These are phyloP conservation scores for Yponomeuta sedellus DNA, from an alignment of 2,888 invertebrate species.

Conservation along the genomic window DNA sequence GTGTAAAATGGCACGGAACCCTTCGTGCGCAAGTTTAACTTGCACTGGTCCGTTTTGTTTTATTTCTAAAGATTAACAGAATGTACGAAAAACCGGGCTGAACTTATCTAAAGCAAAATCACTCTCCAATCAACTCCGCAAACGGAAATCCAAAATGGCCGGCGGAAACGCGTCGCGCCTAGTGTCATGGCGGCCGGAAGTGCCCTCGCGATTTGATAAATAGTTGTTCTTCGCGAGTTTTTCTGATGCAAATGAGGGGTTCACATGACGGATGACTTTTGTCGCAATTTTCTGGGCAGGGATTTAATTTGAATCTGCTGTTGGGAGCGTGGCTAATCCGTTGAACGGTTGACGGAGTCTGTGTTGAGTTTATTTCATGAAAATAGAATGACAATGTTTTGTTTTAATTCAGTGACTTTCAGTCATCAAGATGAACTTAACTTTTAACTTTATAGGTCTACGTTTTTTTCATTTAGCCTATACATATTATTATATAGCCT, in stretches of 20 bases:
- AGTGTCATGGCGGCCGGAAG: slow-evolving; percentile 71
- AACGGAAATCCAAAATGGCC: slow-evolving; percentile 48
- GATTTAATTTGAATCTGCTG: slow-evolving; percentile 68
- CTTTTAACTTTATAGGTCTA: too few species aligned
- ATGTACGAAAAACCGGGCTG: slow-evolving; percentile 39
- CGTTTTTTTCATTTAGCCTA: too few species aligned
- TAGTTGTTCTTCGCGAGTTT: slow-evolving; percentile 75
- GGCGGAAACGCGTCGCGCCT: slow-evolving; percentile 71
- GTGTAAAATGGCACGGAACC: too few species aligned
- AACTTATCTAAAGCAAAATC: slow-evolving; percentile 74
- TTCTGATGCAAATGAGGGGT: slow-evolving; percentile 76
- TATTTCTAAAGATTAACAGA: too few species aligned
- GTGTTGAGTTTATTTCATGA: slow-evolving; percentile 7
- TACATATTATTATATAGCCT: too few species aligned
- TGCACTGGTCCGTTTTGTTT: too few species aligned
- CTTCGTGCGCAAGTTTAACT: too few species aligned
- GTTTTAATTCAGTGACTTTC: too few species aligned
- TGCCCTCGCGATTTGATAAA: slow-evolving; percentile 72
- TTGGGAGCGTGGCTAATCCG: slow-evolving; percentile 52
- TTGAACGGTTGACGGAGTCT: slow-evolving; percentile 32
- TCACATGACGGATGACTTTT: slow-evolving; percentile 70
- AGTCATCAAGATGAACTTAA: too few species aligned
- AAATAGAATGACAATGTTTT: too few species aligned
- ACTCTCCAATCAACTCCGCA: slow-evolving; percentile 54
- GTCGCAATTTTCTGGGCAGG: slow-evolving; percentile 72